These are phyloP conservation scores for Mesodorylaimus sp. DNA, from an alignment of 2,888 invertebrate species.

Conservation along the genomic window DNA sequence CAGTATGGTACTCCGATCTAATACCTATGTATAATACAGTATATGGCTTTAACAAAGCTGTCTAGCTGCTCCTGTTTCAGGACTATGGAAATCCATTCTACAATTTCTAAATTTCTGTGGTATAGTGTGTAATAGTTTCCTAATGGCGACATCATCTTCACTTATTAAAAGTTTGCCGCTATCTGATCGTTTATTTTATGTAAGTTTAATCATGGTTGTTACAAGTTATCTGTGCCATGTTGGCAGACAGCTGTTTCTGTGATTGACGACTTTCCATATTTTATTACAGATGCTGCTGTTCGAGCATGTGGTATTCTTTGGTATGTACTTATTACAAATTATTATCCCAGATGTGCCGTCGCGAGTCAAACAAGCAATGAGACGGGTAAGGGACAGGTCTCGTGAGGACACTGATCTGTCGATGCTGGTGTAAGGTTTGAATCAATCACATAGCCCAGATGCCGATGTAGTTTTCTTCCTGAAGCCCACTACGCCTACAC, in stretches of 20 bases:
- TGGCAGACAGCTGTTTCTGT: background rate
- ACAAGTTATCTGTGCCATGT: conserved; percentile 8
- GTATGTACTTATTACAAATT: conserved; percentile 12
- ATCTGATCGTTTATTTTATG: background rate
- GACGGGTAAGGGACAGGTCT: conserved; percentile 15
- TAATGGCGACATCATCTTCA: conserved; percentile 33
- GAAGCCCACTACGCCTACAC: too few relatives aligned
- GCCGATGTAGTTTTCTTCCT: too few relatives aligned
- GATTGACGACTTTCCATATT: too few relatives aligned
- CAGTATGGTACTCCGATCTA: too few relatives aligned
- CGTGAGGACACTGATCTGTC: too few relatives aligned
- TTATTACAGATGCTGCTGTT: conserved; percentile 2
- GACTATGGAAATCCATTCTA: conserved; percentile 34
- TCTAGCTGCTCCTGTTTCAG: conserved; percentile 18
- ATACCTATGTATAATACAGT: too few relatives aligned
- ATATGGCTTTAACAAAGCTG: too few relatives aligned
- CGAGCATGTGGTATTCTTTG: conserved; percentile 3
- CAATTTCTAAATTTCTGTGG: conserved; percentile 32
- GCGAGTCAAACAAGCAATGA: conserved; percentile 14
- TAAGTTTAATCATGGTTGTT: conserved; percentile 31
- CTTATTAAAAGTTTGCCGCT: conserved; percentile 9
- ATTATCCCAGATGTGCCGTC: conserved; percentile 30
- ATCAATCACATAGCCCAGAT: too few relatives aligned
- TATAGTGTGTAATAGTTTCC: conserved; percentile 34
- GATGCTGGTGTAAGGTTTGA: too few relatives aligned